Percentiles rank a stretch among this genome's conserved stretches.
Evolutionary conservation across 2,888 invertebrate species (phyloP).

Genomic region (Polylopha cassiicola): DNA sequence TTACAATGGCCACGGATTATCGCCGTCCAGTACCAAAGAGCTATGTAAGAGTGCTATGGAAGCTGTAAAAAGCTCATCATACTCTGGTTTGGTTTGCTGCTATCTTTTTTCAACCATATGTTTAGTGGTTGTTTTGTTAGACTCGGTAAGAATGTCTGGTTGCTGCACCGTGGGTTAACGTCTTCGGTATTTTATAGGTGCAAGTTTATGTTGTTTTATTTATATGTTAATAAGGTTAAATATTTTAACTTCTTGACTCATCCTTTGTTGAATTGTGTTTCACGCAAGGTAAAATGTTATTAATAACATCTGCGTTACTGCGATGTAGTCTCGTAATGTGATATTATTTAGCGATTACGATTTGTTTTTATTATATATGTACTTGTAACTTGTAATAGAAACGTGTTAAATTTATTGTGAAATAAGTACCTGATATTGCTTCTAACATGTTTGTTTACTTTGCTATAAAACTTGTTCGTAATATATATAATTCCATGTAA

Average conservation of each 20-base stretch:
- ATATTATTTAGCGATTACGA: too few relatives aligned
- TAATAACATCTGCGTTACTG: constrained; percentile 5
- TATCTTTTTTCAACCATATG: constrained; percentile 70
- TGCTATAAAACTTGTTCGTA: too few relatives aligned
- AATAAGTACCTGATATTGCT: too few relatives aligned
- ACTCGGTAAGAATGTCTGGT: constrained; percentile 68
- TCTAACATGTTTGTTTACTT: too few relatives aligned
- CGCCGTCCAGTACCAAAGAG: constrained; percentile 42
- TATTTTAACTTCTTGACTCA: constrained; percentile 12
- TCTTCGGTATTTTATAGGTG: constrained; percentile 53
- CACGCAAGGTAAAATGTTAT: constrained; percentile 11
- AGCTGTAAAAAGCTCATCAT: constrained; percentile 42
- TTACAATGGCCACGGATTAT: constrained; percentile 34
- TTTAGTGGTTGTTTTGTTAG: constrained; percentile 70
- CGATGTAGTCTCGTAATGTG: constrained; percentile 3
- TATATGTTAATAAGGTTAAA: constrained; percentile 19
- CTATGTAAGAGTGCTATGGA: constrained; percentile 49
- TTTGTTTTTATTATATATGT: too few relatives aligned
- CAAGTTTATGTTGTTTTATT: constrained; percentile 27
- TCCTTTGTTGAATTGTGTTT: constrained; percentile 7
- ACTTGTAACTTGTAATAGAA: too few relatives aligned
- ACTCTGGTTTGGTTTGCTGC: constrained; percentile 47
- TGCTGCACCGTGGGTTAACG: constrained; percentile 54
- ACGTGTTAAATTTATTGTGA: too few relatives aligned
- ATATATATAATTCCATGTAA: too few relatives aligned